A percentile compares a stretch with the other conserved stretches of the same genome.
Conservation (phyloP, 2,888 invertebrate genomes). For the Ctena decussata region DNA sequence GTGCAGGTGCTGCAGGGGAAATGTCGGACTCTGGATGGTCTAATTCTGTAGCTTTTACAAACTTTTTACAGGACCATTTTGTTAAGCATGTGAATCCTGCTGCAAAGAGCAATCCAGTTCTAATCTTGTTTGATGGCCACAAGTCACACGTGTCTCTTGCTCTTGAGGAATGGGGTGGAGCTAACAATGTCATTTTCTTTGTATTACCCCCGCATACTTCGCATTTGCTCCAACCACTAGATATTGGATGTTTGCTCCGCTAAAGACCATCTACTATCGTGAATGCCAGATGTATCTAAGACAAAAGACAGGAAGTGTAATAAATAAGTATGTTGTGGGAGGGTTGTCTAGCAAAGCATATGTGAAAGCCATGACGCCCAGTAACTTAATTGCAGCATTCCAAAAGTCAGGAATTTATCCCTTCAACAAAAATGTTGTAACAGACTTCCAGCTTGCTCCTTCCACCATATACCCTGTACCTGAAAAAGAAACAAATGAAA, state of each 20-base stretch:
- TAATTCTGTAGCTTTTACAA: not conserved
- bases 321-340: constrained; percentile 13
- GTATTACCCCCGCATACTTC: constrained; percentile 55
- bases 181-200: constrained; percentile 47
- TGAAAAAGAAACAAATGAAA: not conserved
- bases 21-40: not conserved
- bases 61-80: not conserved
- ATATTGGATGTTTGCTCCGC: constrained; percentile 47
- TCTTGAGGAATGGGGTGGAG: constrained; percentile 41
- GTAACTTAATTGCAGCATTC: constrained; percentile 5
- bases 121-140: constrained; percentile 37
- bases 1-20: not conserved
- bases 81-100: not conserved
- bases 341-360: constrained; percentile 14
- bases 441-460: not conserved
- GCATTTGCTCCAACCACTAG: constrained; percentile 50
- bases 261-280: constrained; percentile 47
- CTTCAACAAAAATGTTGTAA: not conserved
- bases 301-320: not conserved
- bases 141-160: constrained; percentile 42
- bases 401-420: constrained; percentile 9
- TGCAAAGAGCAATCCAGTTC: not conserved
- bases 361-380: constrained; percentile 9
- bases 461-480: not conserved
- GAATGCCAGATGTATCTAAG: constrained; percentile 46